These are phyloP conservation scores for Augiades crinisus DNA, from an alignment of 2,888 invertebrate species.

Conservation along the genomic window DNA sequence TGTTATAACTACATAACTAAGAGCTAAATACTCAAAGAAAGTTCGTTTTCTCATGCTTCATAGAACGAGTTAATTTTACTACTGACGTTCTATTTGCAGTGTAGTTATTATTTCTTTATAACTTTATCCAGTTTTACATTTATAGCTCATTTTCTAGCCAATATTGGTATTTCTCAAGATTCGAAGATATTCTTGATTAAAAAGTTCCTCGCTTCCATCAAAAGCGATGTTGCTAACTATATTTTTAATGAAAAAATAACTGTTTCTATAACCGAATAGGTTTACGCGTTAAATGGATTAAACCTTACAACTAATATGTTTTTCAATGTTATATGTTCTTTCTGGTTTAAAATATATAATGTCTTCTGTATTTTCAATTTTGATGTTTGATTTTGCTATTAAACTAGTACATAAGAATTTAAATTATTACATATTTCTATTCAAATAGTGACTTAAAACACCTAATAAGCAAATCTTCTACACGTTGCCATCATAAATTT, in stretches of 20 bases:
- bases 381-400: not conserved
- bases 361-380: not conserved
- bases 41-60: not conserved
- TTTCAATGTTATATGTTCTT: too few species aligned
- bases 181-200: not conserved
- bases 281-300: too few species aligned
- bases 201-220: too few species aligned
- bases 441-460: not conserved
- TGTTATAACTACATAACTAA: too few species aligned
- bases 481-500: not conserved
- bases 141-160: conserved; percentile 8
- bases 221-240: too few species aligned
- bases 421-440: not conserved
- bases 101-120: not conserved
- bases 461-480: not conserved
- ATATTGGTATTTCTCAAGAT: not conserved
- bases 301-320: too few species aligned
- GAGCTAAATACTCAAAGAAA: too few species aligned
- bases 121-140: conserved; percentile 16
- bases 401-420: not conserved
- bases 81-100: not conserved
- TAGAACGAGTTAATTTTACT: conserved; percentile 11
- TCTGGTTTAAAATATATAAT: not conserved
- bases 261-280: too few species aligned
- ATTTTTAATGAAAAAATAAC: too few species aligned